These are phyloP conservation scores for Coracias cyanogaster DNA, from an alignment of 2,797 vertebrate species.

Conservation along the genomic window DNA sequence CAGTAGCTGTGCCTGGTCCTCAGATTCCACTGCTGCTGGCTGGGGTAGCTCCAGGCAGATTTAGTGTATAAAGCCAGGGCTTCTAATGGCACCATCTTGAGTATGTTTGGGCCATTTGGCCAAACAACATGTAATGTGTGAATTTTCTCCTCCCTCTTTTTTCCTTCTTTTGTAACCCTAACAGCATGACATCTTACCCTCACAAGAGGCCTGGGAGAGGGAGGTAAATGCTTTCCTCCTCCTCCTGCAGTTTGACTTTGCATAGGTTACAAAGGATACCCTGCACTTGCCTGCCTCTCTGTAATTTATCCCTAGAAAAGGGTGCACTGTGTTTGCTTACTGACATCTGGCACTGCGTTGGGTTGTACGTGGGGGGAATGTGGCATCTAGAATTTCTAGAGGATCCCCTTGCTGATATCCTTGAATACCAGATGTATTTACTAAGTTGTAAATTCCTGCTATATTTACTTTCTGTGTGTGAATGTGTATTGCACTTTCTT, in stretches of 20 bases:
- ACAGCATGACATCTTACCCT: background rate
- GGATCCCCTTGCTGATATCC: background rate
- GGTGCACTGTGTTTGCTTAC: accelerated
- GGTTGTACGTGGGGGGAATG: background rate
- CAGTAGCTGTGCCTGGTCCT: background rate
- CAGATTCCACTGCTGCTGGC: background rate
- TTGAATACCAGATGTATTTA: background rate
- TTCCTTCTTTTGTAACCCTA: background rate
- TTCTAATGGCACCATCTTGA: background rate
- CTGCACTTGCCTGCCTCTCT: background rate
- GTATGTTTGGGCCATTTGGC: background rate
- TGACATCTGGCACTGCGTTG: background rate
- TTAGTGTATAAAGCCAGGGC: background rate
- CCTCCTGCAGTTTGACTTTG: background rate
- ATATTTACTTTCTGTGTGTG: background rate
- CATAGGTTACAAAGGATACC: background rate
- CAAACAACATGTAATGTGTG: background rate
- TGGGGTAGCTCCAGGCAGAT: background rate
- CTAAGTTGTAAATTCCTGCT: background rate
- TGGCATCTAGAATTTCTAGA: background rate
- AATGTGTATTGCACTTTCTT: background rate
- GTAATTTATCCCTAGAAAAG: background rate
- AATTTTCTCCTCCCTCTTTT: background rate
- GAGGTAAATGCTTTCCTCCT: background rate
- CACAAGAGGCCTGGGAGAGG: background rate